These are phyloP conservation scores for Galeopsomyia nigrocyanea DNA, from an alignment of 2,888 invertebrate genomes.

Conservation along the genomic window DNA sequence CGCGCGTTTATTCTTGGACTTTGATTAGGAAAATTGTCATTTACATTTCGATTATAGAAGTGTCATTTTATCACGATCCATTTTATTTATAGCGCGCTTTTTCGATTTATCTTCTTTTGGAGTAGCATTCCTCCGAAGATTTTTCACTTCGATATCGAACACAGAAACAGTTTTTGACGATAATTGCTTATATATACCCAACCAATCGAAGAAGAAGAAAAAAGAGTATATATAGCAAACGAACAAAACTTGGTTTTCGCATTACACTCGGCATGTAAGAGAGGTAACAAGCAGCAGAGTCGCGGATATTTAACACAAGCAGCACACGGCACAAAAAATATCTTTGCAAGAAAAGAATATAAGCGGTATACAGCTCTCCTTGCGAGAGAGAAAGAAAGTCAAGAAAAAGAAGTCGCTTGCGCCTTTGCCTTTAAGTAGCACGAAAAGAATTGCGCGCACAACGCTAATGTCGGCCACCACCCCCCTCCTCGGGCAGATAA, in stretches of 20 bases:
- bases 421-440: constrained; percentile 55
- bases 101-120: too few species aligned
- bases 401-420: constrained; percentile 41
- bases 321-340: background rate
- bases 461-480: constrained; percentile 66
- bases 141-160: too few species aligned
- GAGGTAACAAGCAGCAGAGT: background rate
- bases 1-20: background rate
- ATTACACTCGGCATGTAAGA: constrained; percentile 9
- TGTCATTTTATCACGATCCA: too few species aligned
- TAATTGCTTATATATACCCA: too few species aligned
- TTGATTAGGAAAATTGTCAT: too few species aligned
- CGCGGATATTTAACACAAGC: background rate
- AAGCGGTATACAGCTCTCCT: too few species aligned
- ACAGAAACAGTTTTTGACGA: too few species aligned
- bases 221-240: too few species aligned
- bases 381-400: constrained; percentile 5
- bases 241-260: constrained; percentile 24
- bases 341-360: constrained; percentile 6
- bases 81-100: too few species aligned
- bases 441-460: constrained; percentile 62
- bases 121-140: too few species aligned
- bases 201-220: too few species aligned
- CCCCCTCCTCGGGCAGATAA: constrained; percentile 59
- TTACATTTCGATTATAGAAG: too few species aligned